These are phyloP conservation scores for Lathamus discolor DNA, from an alignment of 2,113 vertebrate species.

Conservation along the genomic window DNA sequence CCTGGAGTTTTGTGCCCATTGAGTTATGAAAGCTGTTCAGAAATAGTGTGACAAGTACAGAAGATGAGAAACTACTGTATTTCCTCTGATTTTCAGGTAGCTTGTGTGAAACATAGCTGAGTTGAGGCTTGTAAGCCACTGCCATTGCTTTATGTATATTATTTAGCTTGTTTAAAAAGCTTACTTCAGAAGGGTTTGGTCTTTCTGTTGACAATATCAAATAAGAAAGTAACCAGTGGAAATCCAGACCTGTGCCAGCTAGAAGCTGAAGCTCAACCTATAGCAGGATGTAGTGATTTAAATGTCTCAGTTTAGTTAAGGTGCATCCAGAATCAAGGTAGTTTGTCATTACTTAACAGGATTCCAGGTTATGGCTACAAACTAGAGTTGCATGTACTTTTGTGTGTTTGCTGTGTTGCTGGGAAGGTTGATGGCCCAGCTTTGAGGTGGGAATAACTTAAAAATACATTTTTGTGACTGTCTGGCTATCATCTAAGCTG, in stretches of 20 bases:
- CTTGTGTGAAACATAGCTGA: not conserved
- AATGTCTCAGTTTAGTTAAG: not conserved
- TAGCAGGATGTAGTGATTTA: not conserved
- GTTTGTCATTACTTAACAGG: not conserved
- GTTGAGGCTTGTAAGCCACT: not conserved
- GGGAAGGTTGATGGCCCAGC: not conserved
- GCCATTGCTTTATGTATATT: not conserved
- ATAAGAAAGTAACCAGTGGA: not conserved
- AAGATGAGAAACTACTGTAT: not conserved
- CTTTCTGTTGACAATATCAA: not conserved
- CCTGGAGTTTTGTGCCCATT: not conserved
- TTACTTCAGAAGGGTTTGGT: not conserved
- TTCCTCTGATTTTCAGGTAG: not conserved
- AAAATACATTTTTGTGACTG: not conserved
- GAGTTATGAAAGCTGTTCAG: not conserved
- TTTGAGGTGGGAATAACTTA: not conserved
- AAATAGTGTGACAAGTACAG: not conserved
- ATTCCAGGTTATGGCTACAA: not conserved
- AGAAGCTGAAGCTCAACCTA: not conserved
- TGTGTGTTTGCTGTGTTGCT: not conserved
- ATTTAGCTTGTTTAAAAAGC: not conserved
- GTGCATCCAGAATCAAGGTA: not conserved
- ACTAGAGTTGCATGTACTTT: not conserved
- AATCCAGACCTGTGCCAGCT: not conserved
- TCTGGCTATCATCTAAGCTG: not conserved